These are phyloP conservation scores for Eupithecia pulchellata DNA, from an alignment of 2,888 invertebrate species.

Conservation along the genomic window DNA sequence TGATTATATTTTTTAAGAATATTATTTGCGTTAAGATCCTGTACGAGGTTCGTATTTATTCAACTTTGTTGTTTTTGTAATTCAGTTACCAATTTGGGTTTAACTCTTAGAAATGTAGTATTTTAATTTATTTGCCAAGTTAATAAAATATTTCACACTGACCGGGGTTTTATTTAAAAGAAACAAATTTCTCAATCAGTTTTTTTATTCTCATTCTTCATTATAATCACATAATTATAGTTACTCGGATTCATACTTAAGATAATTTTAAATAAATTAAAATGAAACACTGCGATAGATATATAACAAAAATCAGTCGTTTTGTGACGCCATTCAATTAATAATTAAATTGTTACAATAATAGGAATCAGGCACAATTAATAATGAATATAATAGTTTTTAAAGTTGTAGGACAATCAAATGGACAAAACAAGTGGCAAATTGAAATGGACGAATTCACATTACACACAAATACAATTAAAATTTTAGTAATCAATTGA, in stretches of 20 bases:
- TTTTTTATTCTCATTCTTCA: constrained; percentile 82
- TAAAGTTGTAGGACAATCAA: constrained; percentile 55
- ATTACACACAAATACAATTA: constrained; percentile 62
- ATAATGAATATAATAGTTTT: constrained; percentile 61
- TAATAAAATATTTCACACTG: constrained; percentile 19
- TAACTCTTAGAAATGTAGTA: background rate
- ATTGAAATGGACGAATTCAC: constrained; percentile 69
- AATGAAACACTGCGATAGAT: constrained; percentile 76
- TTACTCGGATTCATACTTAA: constrained; percentile 84
- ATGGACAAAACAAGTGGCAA: constrained; percentile 54
- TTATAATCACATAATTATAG: constrained; percentile 84
- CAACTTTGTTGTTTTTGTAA: background rate
- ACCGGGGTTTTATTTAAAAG: constrained; percentile 7
- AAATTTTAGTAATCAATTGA: constrained; percentile 64
- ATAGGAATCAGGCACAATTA: constrained; percentile 84
- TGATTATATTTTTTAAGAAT: background rate
- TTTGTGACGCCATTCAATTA: constrained; percentile 82
- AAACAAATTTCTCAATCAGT: constrained; percentile 69
- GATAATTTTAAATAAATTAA: constrained; percentile 82
- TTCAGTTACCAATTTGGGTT: constrained; percentile 7
- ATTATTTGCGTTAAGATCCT: background rate
- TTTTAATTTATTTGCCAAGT: constrained; percentile 22
- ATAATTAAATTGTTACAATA: constrained; percentile 79
- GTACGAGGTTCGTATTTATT: background rate
- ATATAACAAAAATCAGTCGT: constrained; percentile 83